Conservation (phyloP, 1,140 invertebrate genomes). For the Stratiolaelaps scimitus region DNA sequence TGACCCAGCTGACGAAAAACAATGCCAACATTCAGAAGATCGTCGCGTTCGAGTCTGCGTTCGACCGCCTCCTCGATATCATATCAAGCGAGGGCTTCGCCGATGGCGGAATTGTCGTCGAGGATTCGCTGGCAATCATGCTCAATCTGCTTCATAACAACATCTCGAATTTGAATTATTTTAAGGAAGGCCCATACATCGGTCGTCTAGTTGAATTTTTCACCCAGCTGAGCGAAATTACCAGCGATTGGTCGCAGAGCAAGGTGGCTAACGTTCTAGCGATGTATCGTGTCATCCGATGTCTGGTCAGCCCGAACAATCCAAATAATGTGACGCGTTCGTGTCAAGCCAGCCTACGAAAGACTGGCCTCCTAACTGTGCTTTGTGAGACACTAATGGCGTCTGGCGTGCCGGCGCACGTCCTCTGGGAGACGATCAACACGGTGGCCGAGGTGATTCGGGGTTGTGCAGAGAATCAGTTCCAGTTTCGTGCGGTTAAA, state of each 20-base stretch:
- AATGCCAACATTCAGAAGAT: slow-evolving; percentile 99
- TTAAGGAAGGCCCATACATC: slow-evolving; percentile 93
- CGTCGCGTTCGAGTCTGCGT: slow-evolving; percentile 97
- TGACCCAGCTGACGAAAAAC: slow-evolving; percentile 81
- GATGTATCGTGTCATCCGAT: slow-evolving; percentile 57
- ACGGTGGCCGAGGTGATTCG: slow-evolving; percentile 88
- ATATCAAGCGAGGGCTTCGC: slow-evolving; percentile 79
- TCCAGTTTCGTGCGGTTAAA: slow-evolving; percentile 76
- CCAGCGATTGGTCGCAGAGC: slow-evolving; percentile 70
- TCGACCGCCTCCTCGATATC: slow-evolving; percentile 86
- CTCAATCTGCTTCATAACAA: slow-evolving; percentile 88
- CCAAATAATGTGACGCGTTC: slow-evolving; percentile 59
- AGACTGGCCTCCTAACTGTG: slow-evolving; percentile 54
- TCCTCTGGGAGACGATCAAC: slow-evolving; percentile 63
- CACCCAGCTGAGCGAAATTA: slow-evolving; percentile 51
- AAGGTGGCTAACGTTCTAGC: slow-evolving; percentile 88
- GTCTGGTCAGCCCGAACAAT: slow-evolving; percentile 75
- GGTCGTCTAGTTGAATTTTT: slow-evolving; percentile 75
- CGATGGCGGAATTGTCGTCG: slow-evolving; percentile 86
- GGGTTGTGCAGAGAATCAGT: slow-evolving; percentile 77
- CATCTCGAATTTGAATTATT: slow-evolving; percentile 94
- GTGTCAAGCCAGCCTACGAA: slow-evolving; percentile 77
- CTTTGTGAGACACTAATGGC: slow-evolving; percentile 84
- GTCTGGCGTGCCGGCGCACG: slow-evolving; percentile 86
- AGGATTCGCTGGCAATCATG: slow-evolving; percentile 91